Conservation (phyloP, 1,140 invertebrate species). For the Lucilia cuprina region DNA sequence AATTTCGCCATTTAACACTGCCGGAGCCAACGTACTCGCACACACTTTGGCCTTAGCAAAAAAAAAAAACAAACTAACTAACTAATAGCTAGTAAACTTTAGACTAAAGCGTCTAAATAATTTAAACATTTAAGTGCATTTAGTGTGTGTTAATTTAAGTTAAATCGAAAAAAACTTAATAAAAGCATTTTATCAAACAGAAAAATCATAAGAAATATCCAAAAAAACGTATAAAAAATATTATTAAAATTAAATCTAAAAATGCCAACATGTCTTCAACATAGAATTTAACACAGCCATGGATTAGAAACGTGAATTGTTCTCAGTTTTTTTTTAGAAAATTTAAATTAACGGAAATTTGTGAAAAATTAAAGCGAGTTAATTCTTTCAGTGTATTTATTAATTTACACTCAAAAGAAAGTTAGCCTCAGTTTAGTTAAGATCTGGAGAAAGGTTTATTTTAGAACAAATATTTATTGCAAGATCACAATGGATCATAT, state of each 20-base stretch:
- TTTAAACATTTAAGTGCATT: conserved; percentile 6
- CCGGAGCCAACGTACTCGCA: too few species aligned
- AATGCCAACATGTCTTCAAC: not conserved
- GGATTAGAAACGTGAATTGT: too few species aligned
- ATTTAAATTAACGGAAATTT: too few species aligned
- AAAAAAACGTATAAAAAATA: not conserved
- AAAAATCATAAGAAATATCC: not conserved
- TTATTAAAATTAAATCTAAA: not conserved
- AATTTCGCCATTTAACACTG: conserved; percentile 22
- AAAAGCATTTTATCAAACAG: not conserved
- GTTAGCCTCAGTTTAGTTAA: too few species aligned
- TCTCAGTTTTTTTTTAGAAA: too few species aligned
- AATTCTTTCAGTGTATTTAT: too few species aligned
- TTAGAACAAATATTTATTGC: too few species aligned
- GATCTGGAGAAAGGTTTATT: too few species aligned
- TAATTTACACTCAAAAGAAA: too few species aligned
- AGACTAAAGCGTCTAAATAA: not conserved
- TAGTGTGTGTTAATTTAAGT: not conserved
- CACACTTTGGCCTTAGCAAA: conserved; percentile 1
- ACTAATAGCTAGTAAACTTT: not conserved
- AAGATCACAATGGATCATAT: too few species aligned
- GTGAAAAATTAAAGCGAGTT: too few species aligned
- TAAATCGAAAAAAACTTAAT: not conserved
- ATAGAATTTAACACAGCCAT: not conserved
- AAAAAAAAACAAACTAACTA: not conserved